phyloP scores from a whole-genome alignment of 1,140 invertebrate genomes.

The Lordiphosa clarofinis region DNA sequence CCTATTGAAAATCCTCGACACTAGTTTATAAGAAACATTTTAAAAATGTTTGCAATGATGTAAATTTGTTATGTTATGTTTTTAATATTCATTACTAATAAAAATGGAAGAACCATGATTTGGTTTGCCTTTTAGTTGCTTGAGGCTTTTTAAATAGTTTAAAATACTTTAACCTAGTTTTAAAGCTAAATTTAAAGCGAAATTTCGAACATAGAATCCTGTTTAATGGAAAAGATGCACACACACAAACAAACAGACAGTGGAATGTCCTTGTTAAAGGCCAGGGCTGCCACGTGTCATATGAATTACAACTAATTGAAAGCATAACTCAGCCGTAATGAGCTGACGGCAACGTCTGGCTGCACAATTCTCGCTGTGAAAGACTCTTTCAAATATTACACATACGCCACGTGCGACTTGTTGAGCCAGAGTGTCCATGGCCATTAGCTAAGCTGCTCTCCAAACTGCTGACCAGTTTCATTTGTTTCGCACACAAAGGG shows the following conservation, averaged over 20 bases:
- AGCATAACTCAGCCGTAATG: constrained; percentile 70
- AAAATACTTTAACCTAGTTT: too few relatives aligned
- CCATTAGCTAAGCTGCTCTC: constrained; percentile 48
- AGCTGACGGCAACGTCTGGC: constrained; percentile 32
- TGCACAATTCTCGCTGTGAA: constrained; percentile 27
- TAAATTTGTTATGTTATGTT: too few relatives aligned
- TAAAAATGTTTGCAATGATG: too few relatives aligned
- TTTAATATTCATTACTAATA: too few relatives aligned
- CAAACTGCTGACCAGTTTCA: constrained; percentile 55
- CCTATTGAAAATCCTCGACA: too few relatives aligned
- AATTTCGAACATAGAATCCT: too few relatives aligned
- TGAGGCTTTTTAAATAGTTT: too few relatives aligned
- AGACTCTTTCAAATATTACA: constrained; percentile 36
- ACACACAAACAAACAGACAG: constrained; percentile 13
- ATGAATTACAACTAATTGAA: constrained; percentile 75
- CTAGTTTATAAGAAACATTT: too few relatives aligned
- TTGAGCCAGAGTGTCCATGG: constrained; percentile 35
- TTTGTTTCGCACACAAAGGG: constrained; percentile 26
- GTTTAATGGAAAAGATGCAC: background rate
- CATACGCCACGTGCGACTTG: constrained; percentile 63
- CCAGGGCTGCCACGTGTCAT: constrained; percentile 34
- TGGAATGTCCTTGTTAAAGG: constrained; percentile 50
- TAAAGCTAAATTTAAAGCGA: too few relatives aligned
- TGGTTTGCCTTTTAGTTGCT: too few relatives aligned
- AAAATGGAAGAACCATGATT: too few relatives aligned